Evolutionary conservation across 2,888 invertebrate genomes (phyloP).

Genomic region (Fabriciana adippe): DNA sequence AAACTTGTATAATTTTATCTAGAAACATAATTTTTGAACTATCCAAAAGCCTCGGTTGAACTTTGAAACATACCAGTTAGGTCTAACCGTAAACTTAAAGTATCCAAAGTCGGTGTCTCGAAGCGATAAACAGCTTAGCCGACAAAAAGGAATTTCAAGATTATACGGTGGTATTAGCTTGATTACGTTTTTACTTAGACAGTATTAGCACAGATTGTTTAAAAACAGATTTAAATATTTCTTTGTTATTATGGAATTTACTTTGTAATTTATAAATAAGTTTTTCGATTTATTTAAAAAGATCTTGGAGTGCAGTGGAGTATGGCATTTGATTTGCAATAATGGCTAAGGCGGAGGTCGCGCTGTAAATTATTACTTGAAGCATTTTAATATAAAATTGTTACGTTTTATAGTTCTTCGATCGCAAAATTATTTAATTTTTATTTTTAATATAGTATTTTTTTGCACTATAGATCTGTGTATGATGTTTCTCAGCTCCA

Average conservation of each 20-base stretch:
- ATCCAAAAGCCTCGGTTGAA: slow-evolving; percentile 20
- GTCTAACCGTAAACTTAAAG: slow-evolving; percentile 29
- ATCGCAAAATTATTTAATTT: too few species aligned
- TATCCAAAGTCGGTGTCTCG: slow-evolving; percentile 17
- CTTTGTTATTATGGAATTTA: background rate
- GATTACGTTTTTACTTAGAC: slow-evolving; percentile 22
- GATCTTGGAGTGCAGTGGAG: too few species aligned
- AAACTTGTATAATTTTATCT: background rate
- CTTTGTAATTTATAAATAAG: background rate
- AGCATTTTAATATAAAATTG: too few species aligned
- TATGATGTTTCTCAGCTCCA: too few species aligned
- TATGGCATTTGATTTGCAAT: too few species aligned
- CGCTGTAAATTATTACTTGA: too few species aligned
- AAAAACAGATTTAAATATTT: slow-evolving; percentile 15
- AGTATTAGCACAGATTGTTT: slow-evolving; percentile 14
- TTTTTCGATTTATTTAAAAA: too few species aligned
- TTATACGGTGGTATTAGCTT: slow-evolving; percentile 15
- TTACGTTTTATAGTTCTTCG: too few species aligned
- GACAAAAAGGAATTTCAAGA: slow-evolving; percentile 26
- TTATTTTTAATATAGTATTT: too few species aligned
- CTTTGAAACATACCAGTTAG: slow-evolving; percentile 25
- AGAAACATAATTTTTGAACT: slow-evolving; percentile 23
- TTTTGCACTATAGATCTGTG: too few species aligned
- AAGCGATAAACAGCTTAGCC: slow-evolving; percentile 28
- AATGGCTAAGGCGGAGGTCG: too few species aligned